Conservation (phyloP, 2,888 invertebrate species). For the Scaptomyza polygonia region DNA sequence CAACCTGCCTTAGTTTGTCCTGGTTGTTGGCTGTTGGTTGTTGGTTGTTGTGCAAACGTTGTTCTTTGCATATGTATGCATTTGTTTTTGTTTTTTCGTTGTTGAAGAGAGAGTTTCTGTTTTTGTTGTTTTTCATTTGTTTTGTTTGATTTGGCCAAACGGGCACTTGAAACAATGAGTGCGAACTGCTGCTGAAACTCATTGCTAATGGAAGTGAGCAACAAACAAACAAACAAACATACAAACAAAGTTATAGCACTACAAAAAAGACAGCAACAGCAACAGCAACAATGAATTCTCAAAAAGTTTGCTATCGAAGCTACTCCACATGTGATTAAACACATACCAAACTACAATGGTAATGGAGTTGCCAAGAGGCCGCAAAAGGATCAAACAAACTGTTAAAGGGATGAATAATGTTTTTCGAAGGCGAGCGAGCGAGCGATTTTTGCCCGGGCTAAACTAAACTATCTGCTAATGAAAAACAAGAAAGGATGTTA, state of each 20-base stretch:
- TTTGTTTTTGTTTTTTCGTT: too few species aligned
- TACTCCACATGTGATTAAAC: slow-evolving; percentile 45
- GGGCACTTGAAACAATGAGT: slow-evolving; percentile 28
- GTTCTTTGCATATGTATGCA: neutral
- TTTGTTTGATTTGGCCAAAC: slow-evolving; percentile 41
- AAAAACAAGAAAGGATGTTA: slow-evolving; percentile 55
- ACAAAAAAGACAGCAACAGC: slow-evolving; percentile 18
- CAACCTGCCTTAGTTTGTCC: slow-evolving; percentile 21
- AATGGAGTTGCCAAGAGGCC: slow-evolving; percentile 8
- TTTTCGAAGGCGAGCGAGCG: neutral
- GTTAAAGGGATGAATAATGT: slow-evolving; percentile 49
- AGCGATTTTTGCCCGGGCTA: slow-evolving; percentile 24
- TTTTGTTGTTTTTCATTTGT: slow-evolving; percentile 36
- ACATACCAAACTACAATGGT: slow-evolving; percentile 35
- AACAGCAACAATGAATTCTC: neutral
- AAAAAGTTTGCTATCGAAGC: neutral
- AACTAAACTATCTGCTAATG: slow-evolving; percentile 65
- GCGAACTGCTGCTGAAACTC: slow-evolving; percentile 15
- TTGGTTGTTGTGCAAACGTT: slow-evolving; percentile 26
- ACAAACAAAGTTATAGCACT: slow-evolving; percentile 30
- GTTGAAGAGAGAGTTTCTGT: slow-evolving; percentile 1
- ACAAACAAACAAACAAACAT: slow-evolving; percentile 11
- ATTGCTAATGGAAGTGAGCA: slow-evolving; percentile 34
- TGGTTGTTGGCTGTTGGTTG: too few species aligned
- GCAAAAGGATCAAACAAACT: slow-evolving; percentile 56